Base-by-base conservation (phyloP, 2,113 vertebrate species). In the Axis porcinus region DNA sequence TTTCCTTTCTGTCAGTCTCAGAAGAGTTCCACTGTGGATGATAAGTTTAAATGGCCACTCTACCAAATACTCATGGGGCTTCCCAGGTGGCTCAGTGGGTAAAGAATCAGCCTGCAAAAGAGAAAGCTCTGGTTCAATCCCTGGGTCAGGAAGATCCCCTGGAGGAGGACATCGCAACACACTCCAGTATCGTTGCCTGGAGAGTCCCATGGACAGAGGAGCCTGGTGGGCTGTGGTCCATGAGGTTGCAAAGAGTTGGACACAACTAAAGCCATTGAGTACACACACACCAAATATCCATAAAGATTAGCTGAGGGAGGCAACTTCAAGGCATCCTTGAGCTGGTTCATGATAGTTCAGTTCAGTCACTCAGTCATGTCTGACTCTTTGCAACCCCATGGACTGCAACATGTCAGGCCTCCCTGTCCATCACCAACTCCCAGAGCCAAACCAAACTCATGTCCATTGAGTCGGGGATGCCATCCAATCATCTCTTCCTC, bases 1-100 rank as follows among this genome's bases (percentile, higher is more conserved):
- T 79, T 55, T 19, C 21, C 33, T 76, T 81, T 40, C 36, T 40
- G 19, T n/a, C 11, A 54, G 40, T 57, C 76, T 86, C 55, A 86
- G 45, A 87, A 81, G 25, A 85, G 47, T 52, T 81, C 64, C 58
- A 54, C 78, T 90, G 54, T 58, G 33, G 76, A 81, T 93, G 81
- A 62, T 30, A 85, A 94, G 45, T 54, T 47, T 82, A 89, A 85
- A 36, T 57, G 25, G n/a, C 27, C 17, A 30, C 27, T 28, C 47
- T 64, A 36, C 23, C 50, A 91, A 94, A 64, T 27, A 91, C 3
- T 50, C 36, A 86, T 14, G 70, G 40, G 40, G 23, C 40, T 43
- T 76, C 36, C 6, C 40, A 27, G 25, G 40, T 76, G 40, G 70
- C 40, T 76, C 40, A 76, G 23, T 1, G 40, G 36, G 36, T 76